phyloP scores from a whole-genome alignment of 1,140 invertebrate species.

The Drosophila bocki region DNA sequence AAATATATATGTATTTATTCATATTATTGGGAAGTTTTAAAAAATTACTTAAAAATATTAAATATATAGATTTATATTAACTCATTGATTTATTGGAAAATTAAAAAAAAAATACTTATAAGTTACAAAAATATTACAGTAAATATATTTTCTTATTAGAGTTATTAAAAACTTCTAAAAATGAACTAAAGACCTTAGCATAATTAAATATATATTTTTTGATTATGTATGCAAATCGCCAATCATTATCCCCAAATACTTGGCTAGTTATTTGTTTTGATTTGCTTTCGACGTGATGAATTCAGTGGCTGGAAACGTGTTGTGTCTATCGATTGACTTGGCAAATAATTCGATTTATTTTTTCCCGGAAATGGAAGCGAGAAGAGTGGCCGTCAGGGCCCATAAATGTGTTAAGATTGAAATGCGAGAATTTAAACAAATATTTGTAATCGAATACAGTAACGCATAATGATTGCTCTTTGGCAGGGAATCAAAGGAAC shows the following conservation, averaged over 20 bases:
- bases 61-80: too few species aligned
- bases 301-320: not conserved
- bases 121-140: too few species aligned
- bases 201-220: not conserved
- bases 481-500: not conserved
- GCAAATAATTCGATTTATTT: constrained; percentile 20
- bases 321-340: constrained; percentile 3
- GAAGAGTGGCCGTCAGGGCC: not conserved
- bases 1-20: too few species aligned
- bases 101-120: too few species aligned
- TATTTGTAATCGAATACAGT: not conserved
- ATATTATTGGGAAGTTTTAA: too few species aligned
- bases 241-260: not conserved
- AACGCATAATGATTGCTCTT: not conserved
- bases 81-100: too few species aligned
- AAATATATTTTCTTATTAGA: too few species aligned
- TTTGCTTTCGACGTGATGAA: not conserved
- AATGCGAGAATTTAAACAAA: constrained; percentile 1
- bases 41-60: too few species aligned
- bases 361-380: constrained; percentile 1
- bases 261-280: constrained; percentile 1
- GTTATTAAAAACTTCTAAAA: too few species aligned
- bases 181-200: too few species aligned
- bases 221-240: not conserved
- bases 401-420: constrained; percentile 17